Evolutionary conservation across 2,113 vertebrate genomes (phyloP).

Genomic region (Muntiacus muntjak): DNA sequence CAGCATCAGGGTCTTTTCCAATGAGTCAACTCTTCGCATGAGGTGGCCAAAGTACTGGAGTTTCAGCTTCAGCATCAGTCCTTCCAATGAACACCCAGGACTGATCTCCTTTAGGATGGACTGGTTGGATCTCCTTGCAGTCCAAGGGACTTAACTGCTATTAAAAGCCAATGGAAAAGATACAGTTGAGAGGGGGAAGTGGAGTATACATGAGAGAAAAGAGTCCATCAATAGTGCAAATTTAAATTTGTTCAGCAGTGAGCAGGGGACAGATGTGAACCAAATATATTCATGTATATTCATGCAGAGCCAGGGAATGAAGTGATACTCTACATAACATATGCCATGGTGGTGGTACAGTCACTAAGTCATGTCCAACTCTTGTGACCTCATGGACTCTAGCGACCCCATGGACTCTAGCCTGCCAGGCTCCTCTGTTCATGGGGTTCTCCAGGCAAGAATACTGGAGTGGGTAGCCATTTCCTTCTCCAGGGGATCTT

Average conservation of each 20-base stretch:
- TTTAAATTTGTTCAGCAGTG: background rate
- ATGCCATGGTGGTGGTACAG: background rate
- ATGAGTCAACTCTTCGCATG: no score
- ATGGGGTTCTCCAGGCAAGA: background rate
- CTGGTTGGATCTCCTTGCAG: no score
- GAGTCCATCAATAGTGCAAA: rapidly evolving
- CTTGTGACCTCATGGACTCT: background rate
- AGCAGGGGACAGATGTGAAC: background rate
- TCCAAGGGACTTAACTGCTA: background rate
- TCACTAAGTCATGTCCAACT: background rate
- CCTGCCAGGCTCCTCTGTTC: background rate
- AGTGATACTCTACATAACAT: background rate
- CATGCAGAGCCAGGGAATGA: background rate
- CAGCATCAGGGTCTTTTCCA: no score
- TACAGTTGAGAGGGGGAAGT: background rate
- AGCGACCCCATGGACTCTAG: background rate
- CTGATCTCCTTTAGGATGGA: no score
- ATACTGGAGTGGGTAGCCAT: background rate
- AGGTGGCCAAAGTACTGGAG: no score
- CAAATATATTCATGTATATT: background rate
- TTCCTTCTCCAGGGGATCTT: background rate
- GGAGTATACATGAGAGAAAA: background rate
- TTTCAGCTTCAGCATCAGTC: no score
- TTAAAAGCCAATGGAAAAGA: background rate
- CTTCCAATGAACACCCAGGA: no score